A percentile compares a stretch with the other conserved stretches of the same genome.
Evolutionary conservation across 2,113 vertebrate species (phyloP).

Genomic region (Tragulus kanchil): DNA sequence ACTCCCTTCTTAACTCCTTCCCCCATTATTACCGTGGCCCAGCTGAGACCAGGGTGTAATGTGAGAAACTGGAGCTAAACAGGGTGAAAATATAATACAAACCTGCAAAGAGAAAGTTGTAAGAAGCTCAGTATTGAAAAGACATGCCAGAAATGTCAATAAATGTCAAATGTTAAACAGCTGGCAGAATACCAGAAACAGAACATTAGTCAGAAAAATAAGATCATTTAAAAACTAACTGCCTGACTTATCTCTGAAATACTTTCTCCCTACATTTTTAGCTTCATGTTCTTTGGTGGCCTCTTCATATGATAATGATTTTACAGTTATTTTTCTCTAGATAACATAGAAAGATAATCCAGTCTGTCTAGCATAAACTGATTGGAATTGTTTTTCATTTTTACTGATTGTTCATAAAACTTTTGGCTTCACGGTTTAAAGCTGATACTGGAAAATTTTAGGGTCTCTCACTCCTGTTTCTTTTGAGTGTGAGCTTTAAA

Average conservation of each 20-base stretch:
- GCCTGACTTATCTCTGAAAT: neutral
- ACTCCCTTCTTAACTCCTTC: neutral
- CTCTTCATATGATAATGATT: neutral
- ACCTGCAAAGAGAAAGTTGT: neutral
- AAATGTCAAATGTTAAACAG: slow-evolving; percentile 25
- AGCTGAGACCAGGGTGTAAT: neutral
- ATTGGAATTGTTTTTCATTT: slow-evolving; percentile 3
- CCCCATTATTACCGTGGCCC: neutral
- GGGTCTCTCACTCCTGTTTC: neutral
- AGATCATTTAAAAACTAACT: neutral
- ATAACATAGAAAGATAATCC: neutral
- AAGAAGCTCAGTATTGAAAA: slow-evolving; percentile 19
- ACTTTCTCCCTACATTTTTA: neutral
- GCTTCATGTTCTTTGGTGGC: neutral
- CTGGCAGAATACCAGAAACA: slow-evolving; percentile 9
- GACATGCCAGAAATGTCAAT: neutral
- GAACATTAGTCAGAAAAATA: neutral
- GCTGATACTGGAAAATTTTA: neutral
- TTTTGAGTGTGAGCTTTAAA: neutral
- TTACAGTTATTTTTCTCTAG: neutral
- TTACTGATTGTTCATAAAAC: neutral
- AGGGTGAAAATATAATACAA: neutral
- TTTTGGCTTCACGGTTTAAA: neutral
- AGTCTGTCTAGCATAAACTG: neutral
- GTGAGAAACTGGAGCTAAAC: neutral